Percentiles rank a stretch among this genome's conserved stretches.
Conservation (phyloP, 2,888 invertebrate genomes). For the Clanis bilineata region DNA sequence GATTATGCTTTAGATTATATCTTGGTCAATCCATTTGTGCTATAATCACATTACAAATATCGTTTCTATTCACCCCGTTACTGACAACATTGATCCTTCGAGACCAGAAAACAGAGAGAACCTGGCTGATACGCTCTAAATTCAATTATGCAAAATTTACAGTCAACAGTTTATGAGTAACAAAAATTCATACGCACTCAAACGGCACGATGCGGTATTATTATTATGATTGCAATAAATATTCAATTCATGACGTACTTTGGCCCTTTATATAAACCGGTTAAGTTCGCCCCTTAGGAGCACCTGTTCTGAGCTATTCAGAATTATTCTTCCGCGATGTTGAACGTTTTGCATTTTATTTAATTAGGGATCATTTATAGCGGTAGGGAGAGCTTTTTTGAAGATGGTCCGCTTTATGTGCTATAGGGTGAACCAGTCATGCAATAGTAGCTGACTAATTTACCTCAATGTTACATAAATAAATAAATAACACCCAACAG, state of each 20-base stretch:
- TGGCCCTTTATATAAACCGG: slow-evolving; percentile 44
- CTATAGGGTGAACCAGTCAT: neutral
- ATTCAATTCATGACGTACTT: slow-evolving; percentile 36
- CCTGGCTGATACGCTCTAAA: too few species aligned
- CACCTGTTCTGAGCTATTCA: slow-evolving; percentile 72
- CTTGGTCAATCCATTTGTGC: too few species aligned
- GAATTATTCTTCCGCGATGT: slow-evolving; percentile 65
- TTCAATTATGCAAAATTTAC: neutral
- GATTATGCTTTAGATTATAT: too few species aligned
- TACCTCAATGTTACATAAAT: too few species aligned
- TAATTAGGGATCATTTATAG: slow-evolving; percentile 2
- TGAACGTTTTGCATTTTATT: slow-evolving; percentile 48
- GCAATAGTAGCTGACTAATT: too few species aligned
- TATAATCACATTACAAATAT: too few species aligned
- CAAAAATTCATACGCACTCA: slow-evolving; percentile 31
- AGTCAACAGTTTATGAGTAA: slow-evolving; percentile 26
- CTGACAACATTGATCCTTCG: too few species aligned
- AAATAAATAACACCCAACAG: too few species aligned
- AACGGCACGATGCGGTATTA: slow-evolving; percentile 30
- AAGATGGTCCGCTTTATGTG: neutral
- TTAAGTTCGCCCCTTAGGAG: slow-evolving; percentile 49
- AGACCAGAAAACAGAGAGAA: too few species aligned
- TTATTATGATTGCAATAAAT: slow-evolving; percentile 33
- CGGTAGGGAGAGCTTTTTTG: neutral
- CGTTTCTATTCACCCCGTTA: too few species aligned